These are phyloP conservation scores for Hippocampus barbouri DNA, from an alignment of 2,113 vertebrate species.

Conservation along the genomic window DNA sequence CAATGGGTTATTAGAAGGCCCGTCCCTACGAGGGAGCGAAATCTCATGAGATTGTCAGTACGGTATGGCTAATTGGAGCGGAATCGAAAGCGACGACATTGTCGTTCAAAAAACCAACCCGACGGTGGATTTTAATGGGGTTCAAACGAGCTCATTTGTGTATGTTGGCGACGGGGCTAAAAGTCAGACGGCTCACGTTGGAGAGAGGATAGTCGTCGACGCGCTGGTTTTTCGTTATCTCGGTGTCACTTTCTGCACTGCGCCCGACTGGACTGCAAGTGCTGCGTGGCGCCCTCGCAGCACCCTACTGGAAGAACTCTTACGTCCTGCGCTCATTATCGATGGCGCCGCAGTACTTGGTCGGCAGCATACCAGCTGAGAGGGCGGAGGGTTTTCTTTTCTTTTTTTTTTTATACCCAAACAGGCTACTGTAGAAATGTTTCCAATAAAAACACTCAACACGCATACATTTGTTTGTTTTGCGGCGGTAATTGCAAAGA, in stretches of 20 bases:
- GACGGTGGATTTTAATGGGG: not conserved
- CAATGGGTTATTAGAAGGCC: not conserved
- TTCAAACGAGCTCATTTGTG: conserved; percentile 65
- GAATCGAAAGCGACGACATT: not conserved
- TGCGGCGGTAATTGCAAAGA: too few relatives aligned
- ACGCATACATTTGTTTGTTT: too few relatives aligned
- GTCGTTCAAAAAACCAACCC: not conserved
- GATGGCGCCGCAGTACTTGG: conserved; percentile 4
- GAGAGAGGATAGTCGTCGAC: conserved; percentile 29
- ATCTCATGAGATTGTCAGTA: not conserved
- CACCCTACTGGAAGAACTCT: not conserved
- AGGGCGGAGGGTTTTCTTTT: too few relatives aligned
- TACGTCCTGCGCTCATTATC: too few relatives aligned
- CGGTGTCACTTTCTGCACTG: not conserved
- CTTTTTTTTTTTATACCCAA: too few relatives aligned
- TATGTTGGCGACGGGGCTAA: conserved; percentile 35
- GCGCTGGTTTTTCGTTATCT: not conserved
- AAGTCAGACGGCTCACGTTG: conserved; percentile 49
- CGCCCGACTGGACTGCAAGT: conserved; percentile 20
- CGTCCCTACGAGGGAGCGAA: not conserved
- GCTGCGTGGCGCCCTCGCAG: not conserved
- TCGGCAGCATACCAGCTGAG: too few relatives aligned
- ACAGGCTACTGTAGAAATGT: too few relatives aligned
- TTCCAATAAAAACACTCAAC: too few relatives aligned
- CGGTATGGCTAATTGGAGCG: not conserved